These are phyloP conservation scores for Euura saliciscinereae DNA, from an alignment of 1,140 invertebrate genomes.

Conservation along the genomic window DNA sequence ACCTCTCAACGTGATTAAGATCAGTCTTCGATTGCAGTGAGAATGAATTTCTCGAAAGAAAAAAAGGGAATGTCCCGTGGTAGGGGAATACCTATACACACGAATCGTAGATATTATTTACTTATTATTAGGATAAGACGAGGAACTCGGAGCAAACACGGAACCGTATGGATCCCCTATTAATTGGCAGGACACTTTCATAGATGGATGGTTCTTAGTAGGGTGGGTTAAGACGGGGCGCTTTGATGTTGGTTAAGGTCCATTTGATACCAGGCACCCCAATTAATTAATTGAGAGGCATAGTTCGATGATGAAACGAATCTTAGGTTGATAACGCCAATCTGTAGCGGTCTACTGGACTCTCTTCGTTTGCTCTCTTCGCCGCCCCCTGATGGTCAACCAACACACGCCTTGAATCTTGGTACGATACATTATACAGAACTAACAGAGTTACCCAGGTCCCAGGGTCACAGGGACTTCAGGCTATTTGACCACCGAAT, in stretches of 20 bases:
- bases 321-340: slow-evolving; percentile 10
- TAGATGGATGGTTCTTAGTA: slow-evolving; percentile 28
- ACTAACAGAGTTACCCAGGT: not conserved
- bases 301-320: slow-evolving; percentile 10
- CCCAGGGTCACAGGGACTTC: not conserved
- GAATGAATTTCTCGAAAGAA: too few relatives aligned
- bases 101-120: slow-evolving; percentile 33
- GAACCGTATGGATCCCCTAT: slow-evolving; percentile 48
- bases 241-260: slow-evolving; percentile 50
- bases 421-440: not conserved
- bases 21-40: too few relatives aligned
- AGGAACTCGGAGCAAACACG: slow-evolving; percentile 30
- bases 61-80: too few relatives aligned
- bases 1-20: too few relatives aligned
- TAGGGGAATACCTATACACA: too few relatives aligned
- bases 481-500: not conserved
- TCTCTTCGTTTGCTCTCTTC: slow-evolving; percentile 2
- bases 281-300: slow-evolving; percentile 50
- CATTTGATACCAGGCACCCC: slow-evolving; percentile 45
- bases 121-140: slow-evolving; percentile 53
- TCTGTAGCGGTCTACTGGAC: not conserved
- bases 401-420: not conserved
- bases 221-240: slow-evolving; percentile 22
- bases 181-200: slow-evolving; percentile 52
- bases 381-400: not conserved